Percentiles rank a stretch among this genome's conserved stretches.
Conservation (phyloP, 1,140 invertebrate species). For the Akabosia matsudoensis region DNA sequence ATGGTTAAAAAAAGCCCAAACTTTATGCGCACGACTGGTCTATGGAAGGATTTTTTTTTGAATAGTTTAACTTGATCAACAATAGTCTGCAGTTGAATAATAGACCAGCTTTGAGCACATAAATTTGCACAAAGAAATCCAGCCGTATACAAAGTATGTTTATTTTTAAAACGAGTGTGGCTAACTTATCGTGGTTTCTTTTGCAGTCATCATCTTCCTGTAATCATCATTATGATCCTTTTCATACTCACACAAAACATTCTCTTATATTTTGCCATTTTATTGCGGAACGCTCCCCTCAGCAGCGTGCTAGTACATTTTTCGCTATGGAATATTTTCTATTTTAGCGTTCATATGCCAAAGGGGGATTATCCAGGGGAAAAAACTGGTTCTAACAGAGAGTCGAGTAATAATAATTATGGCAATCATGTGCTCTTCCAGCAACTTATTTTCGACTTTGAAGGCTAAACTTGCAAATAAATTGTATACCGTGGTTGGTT, state of each 20-base stretch:
- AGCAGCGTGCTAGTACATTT: no score
- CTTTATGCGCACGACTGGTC: background rate
- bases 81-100: background rate
- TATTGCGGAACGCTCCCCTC: background rate
- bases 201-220: background rate
- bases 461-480: background rate
- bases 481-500: background rate
- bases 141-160: background rate
- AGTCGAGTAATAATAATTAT: background rate
- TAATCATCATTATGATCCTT: background rate
- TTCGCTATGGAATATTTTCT: background rate
- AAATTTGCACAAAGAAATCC: background rate
- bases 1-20: background rate
- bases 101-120: background rate
- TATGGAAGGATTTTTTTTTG: background rate
- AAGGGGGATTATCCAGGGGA: background rate
- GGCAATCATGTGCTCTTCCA: constrained; percentile 20
- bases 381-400: constrained; percentile 15
- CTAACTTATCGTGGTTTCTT: background rate
- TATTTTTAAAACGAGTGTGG: background rate
- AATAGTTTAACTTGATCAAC: no score
- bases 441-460: background rate
- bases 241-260: no score
- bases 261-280: background rate
- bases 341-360: constrained; percentile 15